Conservation (phyloP, 2,888 invertebrate genomes). For the Drosophila algonquin region DNA sequence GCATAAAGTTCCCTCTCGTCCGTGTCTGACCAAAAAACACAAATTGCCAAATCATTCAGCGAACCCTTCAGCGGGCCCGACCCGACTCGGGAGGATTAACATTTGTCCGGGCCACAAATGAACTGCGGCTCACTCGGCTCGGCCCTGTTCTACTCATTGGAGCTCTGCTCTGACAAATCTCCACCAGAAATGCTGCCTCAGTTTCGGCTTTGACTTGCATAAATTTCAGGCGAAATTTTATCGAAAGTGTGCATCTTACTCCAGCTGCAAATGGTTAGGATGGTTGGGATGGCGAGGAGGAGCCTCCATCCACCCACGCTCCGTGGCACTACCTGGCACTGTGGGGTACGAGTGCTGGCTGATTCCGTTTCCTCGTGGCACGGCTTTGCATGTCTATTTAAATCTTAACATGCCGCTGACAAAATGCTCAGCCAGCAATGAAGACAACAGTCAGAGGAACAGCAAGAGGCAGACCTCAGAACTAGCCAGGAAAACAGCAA, state of each 20-base stretch:
- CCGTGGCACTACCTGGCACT: neutral
- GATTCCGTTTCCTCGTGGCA: conserved; percentile 20
- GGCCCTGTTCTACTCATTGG: conserved; percentile 7
- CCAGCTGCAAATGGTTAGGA: conserved; percentile 63
- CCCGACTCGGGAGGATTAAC: conserved; percentile 59
- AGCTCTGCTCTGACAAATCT: conserved; percentile 57
- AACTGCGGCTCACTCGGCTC: conserved; percentile 1
- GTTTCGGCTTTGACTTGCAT: conserved; percentile 59
- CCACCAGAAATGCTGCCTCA: conserved; percentile 42
- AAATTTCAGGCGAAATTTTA: conserved; percentile 66
- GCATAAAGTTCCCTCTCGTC: conserved; percentile 47
- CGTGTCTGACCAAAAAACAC: conserved; percentile 24
- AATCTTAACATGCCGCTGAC: conserved; percentile 73
- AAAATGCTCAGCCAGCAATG: conserved; percentile 60
- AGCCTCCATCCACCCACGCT: conserved; percentile 38
- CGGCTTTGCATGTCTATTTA: conserved; percentile 63
- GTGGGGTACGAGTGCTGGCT: neutral
- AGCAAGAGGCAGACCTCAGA: conserved; percentile 13
- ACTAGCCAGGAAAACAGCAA: conserved; percentile 19
- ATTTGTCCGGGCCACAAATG: conserved; percentile 53
- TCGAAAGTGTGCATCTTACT: conserved; percentile 74
- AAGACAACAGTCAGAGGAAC: conserved; percentile 58
- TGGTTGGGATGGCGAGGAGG: conserved; percentile 56
- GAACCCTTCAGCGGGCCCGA: conserved; percentile 57
- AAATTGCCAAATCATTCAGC: conserved; percentile 71